Evolutionary conservation across 1,140 invertebrate species (phyloP).

Genomic region (Papilio polytes): DNA sequence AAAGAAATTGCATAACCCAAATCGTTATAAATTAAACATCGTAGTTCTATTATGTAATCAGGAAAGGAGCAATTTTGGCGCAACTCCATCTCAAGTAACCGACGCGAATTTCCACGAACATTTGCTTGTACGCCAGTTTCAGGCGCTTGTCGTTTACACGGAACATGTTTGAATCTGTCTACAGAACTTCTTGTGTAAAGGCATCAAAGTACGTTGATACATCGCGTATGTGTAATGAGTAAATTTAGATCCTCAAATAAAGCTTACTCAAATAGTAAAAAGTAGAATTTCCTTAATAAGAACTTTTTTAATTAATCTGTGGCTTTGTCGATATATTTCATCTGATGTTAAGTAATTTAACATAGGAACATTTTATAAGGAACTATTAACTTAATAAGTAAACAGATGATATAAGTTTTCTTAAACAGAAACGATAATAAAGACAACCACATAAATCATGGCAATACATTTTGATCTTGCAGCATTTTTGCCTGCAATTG

Average conservation of each 20-base stretch:
- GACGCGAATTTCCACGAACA: background rate
- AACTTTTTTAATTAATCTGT: background rate
- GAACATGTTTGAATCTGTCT: slow-evolving; percentile 10
- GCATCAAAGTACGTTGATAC: slow-evolving; percentile 5
- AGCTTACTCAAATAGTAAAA: background rate
- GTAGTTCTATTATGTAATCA: background rate
- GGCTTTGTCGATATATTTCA: background rate
- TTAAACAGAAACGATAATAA: too few relatives aligned
- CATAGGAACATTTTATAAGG: too few relatives aligned
- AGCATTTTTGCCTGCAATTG: too few relatives aligned
- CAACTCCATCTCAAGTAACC: slow-evolving; percentile 14
- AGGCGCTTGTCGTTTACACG: slow-evolving; percentile 10
- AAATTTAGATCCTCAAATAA: slow-evolving; percentile 7
- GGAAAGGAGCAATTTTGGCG: slow-evolving; percentile 2
- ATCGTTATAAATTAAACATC: background rate
- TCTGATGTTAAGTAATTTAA: too few relatives aligned
- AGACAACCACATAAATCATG: too few relatives aligned
- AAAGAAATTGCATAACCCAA: too few relatives aligned
- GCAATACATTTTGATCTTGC: too few relatives aligned
- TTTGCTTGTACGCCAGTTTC: slow-evolving; percentile 13
- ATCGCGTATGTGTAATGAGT: slow-evolving; percentile 12
- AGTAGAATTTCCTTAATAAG: background rate
- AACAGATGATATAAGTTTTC: too few relatives aligned
- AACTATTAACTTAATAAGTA: too few relatives aligned
- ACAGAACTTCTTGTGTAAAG: slow-evolving; percentile 18